Evolutionary conservation across 2,888 invertebrate genomes (phyloP), one percentile per base, ranked within the genome.

Genomic region (Proisotoma minuta): DNA sequence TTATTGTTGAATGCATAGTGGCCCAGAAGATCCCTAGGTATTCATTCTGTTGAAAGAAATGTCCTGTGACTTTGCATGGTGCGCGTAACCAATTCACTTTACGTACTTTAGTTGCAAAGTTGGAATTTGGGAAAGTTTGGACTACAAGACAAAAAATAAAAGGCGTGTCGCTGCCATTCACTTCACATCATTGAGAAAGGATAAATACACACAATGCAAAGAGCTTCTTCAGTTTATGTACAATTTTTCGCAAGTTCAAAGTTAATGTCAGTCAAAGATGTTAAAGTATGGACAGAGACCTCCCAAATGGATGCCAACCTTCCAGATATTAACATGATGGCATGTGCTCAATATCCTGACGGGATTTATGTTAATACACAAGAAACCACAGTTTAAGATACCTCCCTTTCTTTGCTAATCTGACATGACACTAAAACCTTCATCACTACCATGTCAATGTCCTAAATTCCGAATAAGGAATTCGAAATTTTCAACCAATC

Each of bases 271-370:
- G 66, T 60, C 56, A 58, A 34, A 43, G 24, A 43, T 57, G 43
- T 5, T 47, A 58, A 48, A 47, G 54, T 57, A 29, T 53, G 56
- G 40, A 60, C 58, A 60, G 34, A 43, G 69, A 69, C 69, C 69
- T 66, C 69, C 69, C 69, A 69, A 57, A 52, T 62, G 34, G 51
- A 53, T 39, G 26, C 65, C 69, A 63, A 57, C 66, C 66, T 65
- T 59, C 65, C 40, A 34, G 47, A 48, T 50, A n/a, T 62, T 59
- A 62, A 62, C 57, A 58, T 65, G 62, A 63, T 69, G 66, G 66
- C 66, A 65, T 67, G 69, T 66, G 66, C 65, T 65, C 62, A 56
- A 56, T 59, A 52, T 12, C n/a, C 48, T 47, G 52, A 28, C 29
- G 58, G 20, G 57, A 58, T 50, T 29, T 24, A 54, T 63, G 34